Conservation (phyloP, 2,113 vertebrate genomes). For the Setophaga kirtlandii region DNA sequence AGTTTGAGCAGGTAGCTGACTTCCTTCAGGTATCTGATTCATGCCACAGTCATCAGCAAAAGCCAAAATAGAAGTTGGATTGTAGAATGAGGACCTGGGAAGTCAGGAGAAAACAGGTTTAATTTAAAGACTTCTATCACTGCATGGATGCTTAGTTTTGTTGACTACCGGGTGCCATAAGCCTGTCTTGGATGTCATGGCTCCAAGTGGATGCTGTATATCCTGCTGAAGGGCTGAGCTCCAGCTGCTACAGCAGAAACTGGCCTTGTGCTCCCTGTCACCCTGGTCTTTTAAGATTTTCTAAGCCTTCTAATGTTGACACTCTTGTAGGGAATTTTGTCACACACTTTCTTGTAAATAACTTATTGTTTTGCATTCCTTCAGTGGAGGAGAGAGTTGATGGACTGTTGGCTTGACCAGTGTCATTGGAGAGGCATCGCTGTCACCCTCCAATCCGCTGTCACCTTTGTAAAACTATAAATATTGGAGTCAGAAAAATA, state of each 20-base stretch:
- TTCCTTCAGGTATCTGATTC: neutral
- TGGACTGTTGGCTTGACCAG: too few relatives aligned
- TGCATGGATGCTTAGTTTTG: accelerated
- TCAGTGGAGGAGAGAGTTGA: too few relatives aligned
- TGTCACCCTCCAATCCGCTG: too few relatives aligned
- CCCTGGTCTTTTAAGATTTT: too few relatives aligned
- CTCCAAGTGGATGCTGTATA: neutral
- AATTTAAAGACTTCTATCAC: neutral
- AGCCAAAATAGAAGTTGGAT: neutral
- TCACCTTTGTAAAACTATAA: too few relatives aligned
- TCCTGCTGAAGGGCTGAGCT: neutral
- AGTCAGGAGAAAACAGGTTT: neutral
- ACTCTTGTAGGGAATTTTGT: too few relatives aligned
- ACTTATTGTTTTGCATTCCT: too few relatives aligned
- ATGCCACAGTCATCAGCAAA: neutral
- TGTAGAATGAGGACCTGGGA: neutral
- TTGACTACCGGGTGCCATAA: neutral
- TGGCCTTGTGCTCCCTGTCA: neutral
- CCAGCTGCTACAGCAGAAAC: neutral
- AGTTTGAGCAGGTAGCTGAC: neutral
- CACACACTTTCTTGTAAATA: too few relatives aligned
- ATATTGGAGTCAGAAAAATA: too few relatives aligned
- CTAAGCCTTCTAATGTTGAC: too few relatives aligned
- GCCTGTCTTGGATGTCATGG: neutral
- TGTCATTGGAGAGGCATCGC: too few relatives aligned